Percentiles rank a stretch among this genome's conserved stretches.
phyloP scores from a whole-genome alignment of 2,797 vertebrate species.

The Oreortyx pictus region DNA sequence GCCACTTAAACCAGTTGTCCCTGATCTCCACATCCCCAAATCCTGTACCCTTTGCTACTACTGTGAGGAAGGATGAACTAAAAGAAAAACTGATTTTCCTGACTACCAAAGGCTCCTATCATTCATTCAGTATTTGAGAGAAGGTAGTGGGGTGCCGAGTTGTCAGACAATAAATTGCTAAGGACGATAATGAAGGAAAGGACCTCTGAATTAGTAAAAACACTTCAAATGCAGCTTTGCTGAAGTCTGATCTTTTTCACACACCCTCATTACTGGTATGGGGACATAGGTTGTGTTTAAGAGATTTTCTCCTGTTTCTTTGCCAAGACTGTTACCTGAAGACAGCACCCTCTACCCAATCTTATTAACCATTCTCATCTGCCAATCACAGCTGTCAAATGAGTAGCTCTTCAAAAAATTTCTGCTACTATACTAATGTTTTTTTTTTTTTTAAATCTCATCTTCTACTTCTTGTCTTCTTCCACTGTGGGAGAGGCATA shows the following conservation, averaged over 20 bases:
- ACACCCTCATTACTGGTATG: background rate
- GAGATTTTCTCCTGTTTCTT: background rate
- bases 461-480: background rate
- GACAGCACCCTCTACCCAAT: background rate
- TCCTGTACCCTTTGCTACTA: background rate
- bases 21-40: background rate
- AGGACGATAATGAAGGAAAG: background rate
- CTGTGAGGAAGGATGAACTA: background rate
- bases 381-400: background rate
- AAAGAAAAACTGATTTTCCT: background rate
- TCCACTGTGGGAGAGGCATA: background rate
- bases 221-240: background rate
- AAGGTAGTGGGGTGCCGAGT: background rate
- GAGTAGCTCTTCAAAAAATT: background rate
- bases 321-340: background rate
- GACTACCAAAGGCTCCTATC: background rate
- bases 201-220: background rate
- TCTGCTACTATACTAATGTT: fast-evolving
- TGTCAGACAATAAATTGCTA: background rate
- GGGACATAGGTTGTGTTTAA: background rate
- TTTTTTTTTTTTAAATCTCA: background rate
- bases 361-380: background rate
- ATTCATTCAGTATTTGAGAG: background rate
- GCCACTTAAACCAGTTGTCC: background rate
- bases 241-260: background rate